Conservation (phyloP, 2,797 vertebrate genomes). For the Xenentodon cancila region DNA sequence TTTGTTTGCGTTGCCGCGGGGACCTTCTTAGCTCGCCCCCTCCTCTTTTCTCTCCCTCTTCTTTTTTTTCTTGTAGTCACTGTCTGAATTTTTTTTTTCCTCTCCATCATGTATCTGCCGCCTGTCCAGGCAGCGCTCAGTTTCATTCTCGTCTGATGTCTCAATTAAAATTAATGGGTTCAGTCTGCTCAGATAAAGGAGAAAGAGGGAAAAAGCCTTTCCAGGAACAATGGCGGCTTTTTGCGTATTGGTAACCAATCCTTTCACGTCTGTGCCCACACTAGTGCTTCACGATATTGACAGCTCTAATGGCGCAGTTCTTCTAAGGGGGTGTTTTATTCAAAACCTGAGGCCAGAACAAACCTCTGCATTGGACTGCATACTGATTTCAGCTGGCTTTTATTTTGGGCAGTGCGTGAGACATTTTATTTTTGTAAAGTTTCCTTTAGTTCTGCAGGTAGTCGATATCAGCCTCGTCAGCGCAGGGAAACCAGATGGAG, state of each 20-base stretch:
- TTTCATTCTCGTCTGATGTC: slow-evolving; percentile 69
- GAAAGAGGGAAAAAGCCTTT: slow-evolving; percentile 61
- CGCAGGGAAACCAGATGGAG: no score
- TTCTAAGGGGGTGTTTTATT: slow-evolving; percentile 8
- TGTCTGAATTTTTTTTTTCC: slow-evolving; percentile 19
- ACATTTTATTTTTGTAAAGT: slow-evolving; percentile 8
- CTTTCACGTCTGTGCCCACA: slow-evolving; percentile 50
- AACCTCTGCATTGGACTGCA: slow-evolving; percentile 13
- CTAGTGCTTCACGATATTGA: slow-evolving; percentile 65
- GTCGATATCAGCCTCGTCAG: no score
- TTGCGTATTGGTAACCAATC: slow-evolving; percentile 63
- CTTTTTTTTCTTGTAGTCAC: slow-evolving; percentile 25
- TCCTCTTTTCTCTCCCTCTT: slow-evolving; percentile 28
- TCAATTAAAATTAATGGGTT: slow-evolving; percentile 78
- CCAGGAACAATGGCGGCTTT: slow-evolving; percentile 64
- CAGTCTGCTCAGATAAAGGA: slow-evolving; percentile 70
- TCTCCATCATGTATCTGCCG: slow-evolving; percentile 57
- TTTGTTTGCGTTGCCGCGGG: slow-evolving; percentile 73
- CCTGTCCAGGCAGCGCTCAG: slow-evolving; percentile 65
- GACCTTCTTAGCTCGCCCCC: slow-evolving; percentile 50
- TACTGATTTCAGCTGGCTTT: slow-evolving; percentile 41
- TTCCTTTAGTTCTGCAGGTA: not conserved
- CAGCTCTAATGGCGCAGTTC: slow-evolving; percentile 59
- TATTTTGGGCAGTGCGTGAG: slow-evolving; percentile 25
- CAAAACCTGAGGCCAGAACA: slow-evolving; percentile 26